These are phyloP conservation scores for Drosophila grimshawi DNA, from an alignment of 1,140 invertebrate genomes.

Conservation along the genomic window DNA sequence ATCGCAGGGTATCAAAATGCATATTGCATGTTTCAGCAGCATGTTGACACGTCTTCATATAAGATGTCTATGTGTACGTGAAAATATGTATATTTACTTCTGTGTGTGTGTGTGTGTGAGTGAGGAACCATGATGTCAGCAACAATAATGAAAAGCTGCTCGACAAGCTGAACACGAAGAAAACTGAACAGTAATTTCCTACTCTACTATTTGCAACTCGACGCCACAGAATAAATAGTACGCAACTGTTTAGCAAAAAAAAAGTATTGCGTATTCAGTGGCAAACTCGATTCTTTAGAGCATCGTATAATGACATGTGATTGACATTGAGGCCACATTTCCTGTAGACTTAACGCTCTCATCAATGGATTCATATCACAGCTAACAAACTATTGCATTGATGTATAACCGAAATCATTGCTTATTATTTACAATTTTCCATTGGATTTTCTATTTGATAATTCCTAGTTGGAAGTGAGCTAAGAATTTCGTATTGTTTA, in stretches of 20 bases:
- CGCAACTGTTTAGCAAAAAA: constrained; percentile 21
- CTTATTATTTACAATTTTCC: background rate
- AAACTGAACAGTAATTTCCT: constrained; percentile 22
- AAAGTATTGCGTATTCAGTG: constrained; percentile 38
- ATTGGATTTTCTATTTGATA: no score
- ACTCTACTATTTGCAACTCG: constrained; percentile 8
- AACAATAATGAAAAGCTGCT: constrained; percentile 44
- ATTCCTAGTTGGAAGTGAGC: no score
- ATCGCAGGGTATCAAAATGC: constrained; percentile 46
- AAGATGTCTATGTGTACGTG: background rate
- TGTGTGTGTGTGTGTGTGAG: background rate
- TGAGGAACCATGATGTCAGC: constrained; percentile 40
- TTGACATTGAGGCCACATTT: constrained; percentile 70
- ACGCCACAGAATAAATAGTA: background rate
- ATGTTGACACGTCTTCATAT: constrained; percentile 40
- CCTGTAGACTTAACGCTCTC: constrained; percentile 28
- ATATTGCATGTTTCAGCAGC: constrained; percentile 47
- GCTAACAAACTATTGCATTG: background rate
- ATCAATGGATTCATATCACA: constrained; percentile 7
- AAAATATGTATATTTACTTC: background rate
- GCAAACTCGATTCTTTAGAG: constrained; percentile 52
- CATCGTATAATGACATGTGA: constrained; percentile 60
- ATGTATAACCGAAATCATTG: background rate
- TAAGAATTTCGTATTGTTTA: background rate
- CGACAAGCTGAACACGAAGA: constrained; percentile 15